Evolutionary conservation across 2,797 vertebrate species (phyloP), one percentile per base, ranked within the genome.

Genomic region (Neopelma chrysocephalum): DNA sequence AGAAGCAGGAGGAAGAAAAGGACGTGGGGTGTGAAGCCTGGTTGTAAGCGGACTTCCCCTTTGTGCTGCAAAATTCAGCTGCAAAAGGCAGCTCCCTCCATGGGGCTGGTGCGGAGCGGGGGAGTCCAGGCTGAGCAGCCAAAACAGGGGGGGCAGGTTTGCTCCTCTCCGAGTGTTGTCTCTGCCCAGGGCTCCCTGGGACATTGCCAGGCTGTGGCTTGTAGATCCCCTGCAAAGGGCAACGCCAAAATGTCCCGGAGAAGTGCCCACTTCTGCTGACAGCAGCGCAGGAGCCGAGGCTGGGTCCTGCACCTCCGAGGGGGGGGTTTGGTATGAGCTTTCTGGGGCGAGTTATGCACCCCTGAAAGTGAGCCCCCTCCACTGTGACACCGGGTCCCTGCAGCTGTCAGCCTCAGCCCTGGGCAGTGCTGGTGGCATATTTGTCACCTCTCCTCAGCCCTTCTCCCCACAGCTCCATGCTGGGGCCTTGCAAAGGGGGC

Each of bases 341-440:
- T 62, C 38, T 0, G 0, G 23, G 21, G 26, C 11, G 14, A 14
- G 1, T 8, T 34, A n/a, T 6, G 7, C 22, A 38, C 20, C 34
- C 61, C n/a, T 15, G 5, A 50, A 65, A 40, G 42, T 17, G 47
- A 70, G 9, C 15, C 27, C 16, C n/a, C n/a, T 32, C 7, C 15
- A 10, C 36, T 0, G 0, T 3, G 0, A 20, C 36, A 16, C 36
- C 22, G 8, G 2, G 0, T 47, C 68, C 54, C 45, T 10, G 56
- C 57, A 36, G 54, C 69, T 26, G n/a, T 53, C 54, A 22, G 29
- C 38, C 32, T 11, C 82, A 69, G 43, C 42, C 62, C 51, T 36
- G 1, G 0, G 47, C 32, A 11, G 13, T 18, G 72, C 60, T 47
- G 61, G 36, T 43, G 51, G 7, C 38, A 61, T 9, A 4, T 71